Percentiles rank a stretch among this genome's conserved stretches.
Evolutionary conservation across 2,797 vertebrate genomes (phyloP).

Genomic region (Pampus argenteus): DNA sequence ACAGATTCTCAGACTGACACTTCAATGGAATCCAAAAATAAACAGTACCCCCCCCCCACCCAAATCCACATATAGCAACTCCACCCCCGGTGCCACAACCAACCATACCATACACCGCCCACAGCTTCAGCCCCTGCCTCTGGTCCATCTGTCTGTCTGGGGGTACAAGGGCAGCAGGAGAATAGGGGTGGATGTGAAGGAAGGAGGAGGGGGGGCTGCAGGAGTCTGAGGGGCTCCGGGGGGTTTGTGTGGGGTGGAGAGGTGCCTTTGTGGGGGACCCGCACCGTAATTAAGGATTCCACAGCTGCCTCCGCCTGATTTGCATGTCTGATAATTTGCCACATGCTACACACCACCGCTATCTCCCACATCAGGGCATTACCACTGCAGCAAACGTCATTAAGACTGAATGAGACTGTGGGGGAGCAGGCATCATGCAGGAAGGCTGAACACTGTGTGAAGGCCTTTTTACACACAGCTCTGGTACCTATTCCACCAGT

Average conservation of each 20-base stretch:
- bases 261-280: constrained; percentile 80
- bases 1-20: constrained; percentile 54
- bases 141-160: constrained; percentile 84
- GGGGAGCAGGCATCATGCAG: constrained; percentile 62
- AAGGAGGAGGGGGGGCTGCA: background rate
- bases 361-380: constrained; percentile 82
- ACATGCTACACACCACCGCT: constrained; percentile 74
- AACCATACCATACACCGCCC: constrained; percentile 62
- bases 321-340: constrained; percentile 85
- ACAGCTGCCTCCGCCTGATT: constrained; percentile 84
- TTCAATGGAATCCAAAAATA: constrained; percentile 71
- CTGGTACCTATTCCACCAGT: constrained; percentile 30
- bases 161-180: constrained; percentile 69
- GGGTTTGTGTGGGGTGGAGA: constrained; percentile 53
- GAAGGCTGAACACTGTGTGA: constrained; percentile 56
- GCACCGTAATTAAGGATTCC: constrained; percentile 83
- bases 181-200: constrained; percentile 53
- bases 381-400: constrained; percentile 74
- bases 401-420: constrained; percentile 65
- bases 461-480: constrained; percentile 46
- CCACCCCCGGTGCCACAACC: constrained; percentile 54
- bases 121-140: constrained; percentile 65
- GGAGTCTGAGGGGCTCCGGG: constrained; percentile 57
- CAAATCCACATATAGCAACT: constrained; percentile 48
- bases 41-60: constrained; percentile 42